Evolutionary conservation across 2,797 vertebrate species (phyloP), one percentile per base, ranked within the genome.

Genomic region (Gobio occitaniae): DNA sequence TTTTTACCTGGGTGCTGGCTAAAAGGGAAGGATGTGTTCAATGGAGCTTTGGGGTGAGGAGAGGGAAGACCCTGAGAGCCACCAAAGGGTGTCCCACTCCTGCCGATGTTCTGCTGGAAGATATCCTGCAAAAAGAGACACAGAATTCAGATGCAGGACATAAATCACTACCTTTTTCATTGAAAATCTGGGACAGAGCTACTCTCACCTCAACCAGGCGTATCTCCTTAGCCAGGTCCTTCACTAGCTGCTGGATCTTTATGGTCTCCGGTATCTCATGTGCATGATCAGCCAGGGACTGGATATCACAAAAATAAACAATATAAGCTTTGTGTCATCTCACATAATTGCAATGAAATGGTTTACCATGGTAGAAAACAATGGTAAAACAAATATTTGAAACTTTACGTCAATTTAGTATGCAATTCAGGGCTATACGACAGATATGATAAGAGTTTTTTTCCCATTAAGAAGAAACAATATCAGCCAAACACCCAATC

Each of bases 211-310:
- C 97, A 83, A 97, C 97, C 83, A 98, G 94, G 56, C 97, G 96
- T 84, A 98, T 97, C 93, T 99, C 97, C 90, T 97, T 98, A 87
- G 96, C 97, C 90, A 98, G 92, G 88, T 98, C 97, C 91, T 97
- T 97, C 83, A 99, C 96, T 68, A 98, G 93, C 52, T 96, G 96
- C 75, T 95, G 95, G 1, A 96, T 98, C 82, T 97, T 96, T 81
- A 99, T 96, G 17, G 94, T 97, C 88, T 97, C 97, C 1, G 97
- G 97, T 87, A 99, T 98, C 92, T 99, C 97, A 66, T 95, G 95
- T 86, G 97, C 96, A 25, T 99, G 97, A 1, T 97, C 97, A 82
- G 92, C 87, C 88, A 97, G 90, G 52, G 97, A 96, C 97, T 98
- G 87, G 77, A 69, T 83, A 66, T 6, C 75, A 48, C 63, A 59